Percentiles rank a stretch among this genome's conserved stretches.
Evolutionary conservation across 2,797 vertebrate species (phyloP).

Genomic region (Basileuterus tristriatus): DNA sequence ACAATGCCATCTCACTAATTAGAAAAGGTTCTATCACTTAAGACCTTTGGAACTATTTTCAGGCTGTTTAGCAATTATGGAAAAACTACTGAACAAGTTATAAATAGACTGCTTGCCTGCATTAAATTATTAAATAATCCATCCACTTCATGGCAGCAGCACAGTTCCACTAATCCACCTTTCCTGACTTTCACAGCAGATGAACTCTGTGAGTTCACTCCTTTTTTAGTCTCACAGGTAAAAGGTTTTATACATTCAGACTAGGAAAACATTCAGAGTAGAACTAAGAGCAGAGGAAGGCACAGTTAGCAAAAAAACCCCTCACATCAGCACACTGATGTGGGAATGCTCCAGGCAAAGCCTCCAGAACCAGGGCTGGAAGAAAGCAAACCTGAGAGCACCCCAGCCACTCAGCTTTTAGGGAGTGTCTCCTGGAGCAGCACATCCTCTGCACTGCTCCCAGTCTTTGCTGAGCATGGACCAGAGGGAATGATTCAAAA

Average conservation of each 20-base stretch:
- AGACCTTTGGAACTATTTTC: constrained; percentile 35
- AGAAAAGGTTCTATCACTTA: not conserved
- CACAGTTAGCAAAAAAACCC: not conserved
- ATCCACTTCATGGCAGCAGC: not conserved
- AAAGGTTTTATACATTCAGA: not conserved
- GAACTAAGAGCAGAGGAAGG: not conserved
- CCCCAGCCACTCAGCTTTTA: not conserved
- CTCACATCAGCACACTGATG: not conserved
- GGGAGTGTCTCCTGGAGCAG: not conserved
- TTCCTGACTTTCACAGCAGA: not conserved
- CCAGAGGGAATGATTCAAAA: not conserved
- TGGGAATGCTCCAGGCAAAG: not conserved
- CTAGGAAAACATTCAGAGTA: not conserved
- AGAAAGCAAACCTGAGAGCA: not conserved
- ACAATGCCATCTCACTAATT: constrained; percentile 19
- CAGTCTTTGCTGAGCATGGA: not conserved
- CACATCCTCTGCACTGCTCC: not conserved
- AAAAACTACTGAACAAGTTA: constrained; percentile 28
- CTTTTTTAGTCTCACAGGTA: not conserved
- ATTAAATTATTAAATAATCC: constrained; percentile 38
- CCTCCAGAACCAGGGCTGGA: not conserved
- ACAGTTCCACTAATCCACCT: not conserved
- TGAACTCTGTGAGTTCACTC: not conserved
- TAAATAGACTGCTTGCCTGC: constrained; percentile 5
- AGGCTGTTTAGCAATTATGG: constrained; percentile 12